Evolutionary conservation across 92 coral and sea anemone genomes (phyloP), one percentile per base, ranked within the genome.

Genomic region (Porites rus): DNA sequence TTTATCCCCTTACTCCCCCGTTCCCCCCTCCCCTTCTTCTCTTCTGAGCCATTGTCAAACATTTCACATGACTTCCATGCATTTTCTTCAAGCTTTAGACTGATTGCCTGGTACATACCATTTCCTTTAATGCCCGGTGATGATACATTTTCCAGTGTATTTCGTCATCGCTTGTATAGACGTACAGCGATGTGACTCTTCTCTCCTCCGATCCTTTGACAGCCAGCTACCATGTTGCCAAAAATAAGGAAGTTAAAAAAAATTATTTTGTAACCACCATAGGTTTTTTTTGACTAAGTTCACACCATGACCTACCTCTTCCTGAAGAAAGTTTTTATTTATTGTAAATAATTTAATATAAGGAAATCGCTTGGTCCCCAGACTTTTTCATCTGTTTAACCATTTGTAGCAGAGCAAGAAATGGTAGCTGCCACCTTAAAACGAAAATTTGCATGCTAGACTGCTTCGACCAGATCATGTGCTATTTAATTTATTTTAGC

Each of bases 91-190:
- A 24, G 25, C 25, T 24, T 24, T 1, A 68, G 38, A 16, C 2
- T n/a, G 22, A 68, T 10, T 11, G 18, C 2, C 24, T 20, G 9
- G n/a, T 11, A 28, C 74, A 25, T 69, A 69, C 74, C 74, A 69
- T 10, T 16, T 8, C 70, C 6, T 25, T 69, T 4, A 38, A 4
- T 25, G 20, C 17, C 18, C n/a, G 16, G 8, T n/a, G n/a, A 69
- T 16, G 74, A 28, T 69, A 52, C n/a, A n/a, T 69, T 69, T 28
- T 24, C 74, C 54, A 69, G 74, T 69, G 74, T 21, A 69, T 69
- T 69, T 69, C 74, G 22, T 69, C 74, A 25, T 69, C 74, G 74
- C 74, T 69, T 17, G 52, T 25, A 12, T 69, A 69, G 17, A 69
- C n/a, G 74, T 38, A 38, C 6, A 25, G 38, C 3, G 53, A 69